These are phyloP conservation scores for Nemopilema nomurai DNA, from an alignment of 30 jellyfish, hydroid and myxozoan genomes.

Conservation along the genomic window DNA sequence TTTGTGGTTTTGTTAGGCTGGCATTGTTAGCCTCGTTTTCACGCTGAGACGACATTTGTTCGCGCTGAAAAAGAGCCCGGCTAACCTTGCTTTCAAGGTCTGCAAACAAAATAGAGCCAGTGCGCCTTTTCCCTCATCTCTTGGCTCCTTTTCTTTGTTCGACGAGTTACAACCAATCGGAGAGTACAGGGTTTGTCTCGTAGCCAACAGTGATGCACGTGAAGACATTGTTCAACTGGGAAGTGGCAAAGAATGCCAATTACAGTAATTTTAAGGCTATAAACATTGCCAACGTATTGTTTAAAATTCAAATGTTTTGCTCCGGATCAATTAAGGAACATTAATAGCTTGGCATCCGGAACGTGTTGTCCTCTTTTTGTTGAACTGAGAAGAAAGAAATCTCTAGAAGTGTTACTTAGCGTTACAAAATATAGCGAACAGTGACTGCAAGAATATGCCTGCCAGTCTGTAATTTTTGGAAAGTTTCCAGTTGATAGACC, in stretches of 20 bases:
- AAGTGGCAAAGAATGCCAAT: neutral
- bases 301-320: neutral
- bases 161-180: too few species aligned
- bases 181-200: too few species aligned
- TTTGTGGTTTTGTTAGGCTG: too few species aligned
- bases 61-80: too few species aligned
- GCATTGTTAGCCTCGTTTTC: too few species aligned
- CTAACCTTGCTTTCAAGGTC: too few species aligned
- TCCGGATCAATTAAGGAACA: neutral
- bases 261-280: neutral
- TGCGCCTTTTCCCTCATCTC: too few species aligned
- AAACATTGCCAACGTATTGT: neutral
- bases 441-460: neutral
- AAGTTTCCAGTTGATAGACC: neutral
- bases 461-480: neutral
- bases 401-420: neutral
- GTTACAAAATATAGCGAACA: neutral
- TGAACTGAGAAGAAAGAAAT: neutral
- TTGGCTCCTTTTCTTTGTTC: too few species aligned
- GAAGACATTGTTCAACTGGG: neutral
- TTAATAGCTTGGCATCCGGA: neutral
- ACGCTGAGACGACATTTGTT: too few species aligned
- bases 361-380: neutral
- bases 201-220: neutral
- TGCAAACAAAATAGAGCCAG: too few species aligned